phyloP scores from a whole-genome alignment of 1,140 invertebrate genomes.

The Drosophila truncata region DNA sequence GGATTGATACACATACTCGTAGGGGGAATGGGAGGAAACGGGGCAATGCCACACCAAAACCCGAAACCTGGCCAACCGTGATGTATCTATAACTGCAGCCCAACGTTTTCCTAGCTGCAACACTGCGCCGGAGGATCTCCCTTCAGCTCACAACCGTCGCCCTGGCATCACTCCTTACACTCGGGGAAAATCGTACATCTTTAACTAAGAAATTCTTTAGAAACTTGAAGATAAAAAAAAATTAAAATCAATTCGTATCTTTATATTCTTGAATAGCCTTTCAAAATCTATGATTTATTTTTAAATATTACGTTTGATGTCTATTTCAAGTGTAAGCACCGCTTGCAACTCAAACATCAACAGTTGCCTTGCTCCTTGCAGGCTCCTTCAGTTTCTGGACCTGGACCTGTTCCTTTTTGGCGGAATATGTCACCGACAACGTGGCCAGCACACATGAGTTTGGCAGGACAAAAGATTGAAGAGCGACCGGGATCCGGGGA shows the following conservation, averaged over 20 bases:
- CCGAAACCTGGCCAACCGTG: conserved; percentile 53
- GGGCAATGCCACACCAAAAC: conserved; percentile 17
- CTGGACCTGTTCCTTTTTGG: conserved; percentile 58
- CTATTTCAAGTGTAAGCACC: conserved; percentile 9
- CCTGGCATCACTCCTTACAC: not conserved
- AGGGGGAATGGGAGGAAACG: conserved; percentile 26
- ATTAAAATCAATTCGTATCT: too few species aligned
- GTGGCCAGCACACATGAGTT: conserved; percentile 49
- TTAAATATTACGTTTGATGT: not conserved
- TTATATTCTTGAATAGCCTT: too few species aligned
- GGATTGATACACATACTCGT: conserved; percentile 60
- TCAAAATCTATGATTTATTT: not conserved
- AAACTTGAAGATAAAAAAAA: too few species aligned
- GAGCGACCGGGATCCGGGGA: conserved; percentile 24
- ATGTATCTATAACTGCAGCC: conserved; percentile 68
- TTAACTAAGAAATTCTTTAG: too few species aligned
- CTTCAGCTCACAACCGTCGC: not conserved
- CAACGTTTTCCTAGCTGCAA: conserved; percentile 25
- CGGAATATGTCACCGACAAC: conserved; percentile 74
- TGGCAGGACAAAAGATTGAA: conserved; percentile 74
- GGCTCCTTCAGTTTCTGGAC: conserved; percentile 20
- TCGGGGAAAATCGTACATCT: too few species aligned
- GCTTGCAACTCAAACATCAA: conserved; percentile 45
- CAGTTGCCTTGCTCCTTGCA: conserved; percentile 36
- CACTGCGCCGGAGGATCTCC: conserved; percentile 4